Evolutionary conservation across 2,113 vertebrate species (phyloP).

Genomic region (Poecile atricapillus): DNA sequence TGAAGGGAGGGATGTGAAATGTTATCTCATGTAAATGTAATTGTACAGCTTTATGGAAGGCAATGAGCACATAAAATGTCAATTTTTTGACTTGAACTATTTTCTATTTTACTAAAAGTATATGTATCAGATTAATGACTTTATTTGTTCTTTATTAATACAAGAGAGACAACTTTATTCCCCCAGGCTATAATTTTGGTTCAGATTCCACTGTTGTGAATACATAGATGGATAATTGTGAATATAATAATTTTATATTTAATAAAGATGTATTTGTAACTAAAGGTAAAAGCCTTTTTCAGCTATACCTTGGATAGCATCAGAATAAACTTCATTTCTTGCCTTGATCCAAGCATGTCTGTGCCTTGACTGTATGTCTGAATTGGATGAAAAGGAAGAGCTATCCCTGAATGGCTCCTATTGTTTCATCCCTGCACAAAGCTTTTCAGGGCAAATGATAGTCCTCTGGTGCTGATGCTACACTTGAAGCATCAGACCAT

Average conservation of each 20-base stretch:
- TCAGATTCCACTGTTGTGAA: not conserved
- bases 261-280: not conserved
- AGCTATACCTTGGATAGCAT: not conserved
- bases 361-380: not conserved
- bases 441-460: not conserved
- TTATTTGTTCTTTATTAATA: not conserved
- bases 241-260: not conserved
- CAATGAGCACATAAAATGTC: not conserved
- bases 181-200: not conserved
- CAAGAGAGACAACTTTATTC: not conserved
- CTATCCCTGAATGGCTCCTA: not conserved
- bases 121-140: conserved; percentile 35
- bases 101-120: conserved; percentile 61
- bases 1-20: not conserved
- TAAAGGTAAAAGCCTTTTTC: not conserved
- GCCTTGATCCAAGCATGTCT: not conserved
- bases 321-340: not conserved
- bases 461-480: not conserved
- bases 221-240: not conserved
- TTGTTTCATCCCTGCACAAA: not conserved
- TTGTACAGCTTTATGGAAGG: conserved; percentile 25
- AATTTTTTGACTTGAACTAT: not conserved
- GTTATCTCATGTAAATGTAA: not conserved
- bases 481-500: not conserved
- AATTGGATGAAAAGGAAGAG: not conserved